A percentile compares a stretch with the other conserved stretches of the same genome.
phyloP scores from a whole-genome alignment of 2,888 invertebrate genomes.

The Seira ritae region DNA sequence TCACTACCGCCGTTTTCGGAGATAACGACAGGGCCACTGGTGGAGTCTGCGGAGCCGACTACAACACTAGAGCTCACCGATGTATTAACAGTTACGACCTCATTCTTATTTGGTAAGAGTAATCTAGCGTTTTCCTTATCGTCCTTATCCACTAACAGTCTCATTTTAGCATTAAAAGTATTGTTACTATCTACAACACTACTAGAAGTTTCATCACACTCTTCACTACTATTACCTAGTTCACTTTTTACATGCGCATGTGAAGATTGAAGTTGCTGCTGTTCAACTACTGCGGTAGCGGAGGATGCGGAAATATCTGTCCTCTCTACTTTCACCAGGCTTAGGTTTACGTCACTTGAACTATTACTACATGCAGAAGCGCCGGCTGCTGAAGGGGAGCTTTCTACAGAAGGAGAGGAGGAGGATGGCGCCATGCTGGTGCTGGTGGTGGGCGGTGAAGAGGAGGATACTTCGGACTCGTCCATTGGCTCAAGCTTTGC shows the following conservation, averaged over 20 bases:
- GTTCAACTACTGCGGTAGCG: constrained; percentile 1
- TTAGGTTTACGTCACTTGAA: constrained; percentile 31
- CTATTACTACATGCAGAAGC: constrained; percentile 11
- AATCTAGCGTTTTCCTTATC: constrained; percentile 70
- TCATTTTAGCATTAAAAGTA: constrained; percentile 54
- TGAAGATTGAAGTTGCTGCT: too few relatives aligned
- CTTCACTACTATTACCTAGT: constrained; percentile 57
- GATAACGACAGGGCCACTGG: constrained; percentile 13
- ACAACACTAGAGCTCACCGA: constrained; percentile 4
- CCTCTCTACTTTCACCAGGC: constrained; percentile 54
- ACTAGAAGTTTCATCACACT: constrained; percentile 66
- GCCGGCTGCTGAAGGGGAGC: background rate
- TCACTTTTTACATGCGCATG: constrained; percentile 62
- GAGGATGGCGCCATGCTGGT: constrained; percentile 23
- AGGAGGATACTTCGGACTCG: constrained; percentile 20
- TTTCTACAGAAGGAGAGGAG: constrained; percentile 25
- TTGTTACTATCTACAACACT: constrained; percentile 40
- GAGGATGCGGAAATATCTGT: constrained; percentile 45
- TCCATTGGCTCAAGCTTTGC: constrained; percentile 19
- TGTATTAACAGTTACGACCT: constrained; percentile 56
- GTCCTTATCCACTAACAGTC: constrained; percentile 70
- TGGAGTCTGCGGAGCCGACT: too few relatives aligned
- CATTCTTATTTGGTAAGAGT: constrained; percentile 60
- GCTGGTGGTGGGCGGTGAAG: constrained; percentile 33
- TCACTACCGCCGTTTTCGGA: constrained; percentile 66